Percentiles rank a stretch among this genome's conserved stretches.
Evolutionary conservation across 2,797 vertebrate species (phyloP).

Genomic region (Sebastes steindachneri): DNA sequence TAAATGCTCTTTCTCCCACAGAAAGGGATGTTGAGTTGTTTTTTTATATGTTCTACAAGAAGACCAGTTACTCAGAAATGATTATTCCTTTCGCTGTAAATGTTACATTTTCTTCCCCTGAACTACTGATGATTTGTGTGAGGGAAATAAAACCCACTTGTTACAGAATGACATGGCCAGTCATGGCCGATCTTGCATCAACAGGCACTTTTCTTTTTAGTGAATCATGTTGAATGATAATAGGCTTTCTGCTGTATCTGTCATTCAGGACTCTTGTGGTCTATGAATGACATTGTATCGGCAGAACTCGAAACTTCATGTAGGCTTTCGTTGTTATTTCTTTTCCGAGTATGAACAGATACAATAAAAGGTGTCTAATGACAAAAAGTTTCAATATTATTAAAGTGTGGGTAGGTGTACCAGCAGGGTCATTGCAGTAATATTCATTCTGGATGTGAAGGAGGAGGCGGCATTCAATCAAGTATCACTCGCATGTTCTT

Average conservation of each 20-base stretch:
- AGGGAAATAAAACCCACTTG: slow-evolving; percentile 34
- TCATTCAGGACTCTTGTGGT: slow-evolving; percentile 55
- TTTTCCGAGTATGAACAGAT: slow-evolving; percentile 50
- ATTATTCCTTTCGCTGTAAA: slow-evolving; percentile 2
- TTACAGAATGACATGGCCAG: slow-evolving; percentile 29
- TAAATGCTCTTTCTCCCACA: slow-evolving; percentile 8
- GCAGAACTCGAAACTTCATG: slow-evolving; percentile 55
- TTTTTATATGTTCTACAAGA: not conserved
- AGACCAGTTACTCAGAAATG: not conserved
- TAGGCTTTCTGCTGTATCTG: slow-evolving; percentile 24
- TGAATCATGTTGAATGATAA: slow-evolving; percentile 47
- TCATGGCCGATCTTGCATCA: slow-evolving; percentile 27
- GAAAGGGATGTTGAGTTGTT: not conserved
- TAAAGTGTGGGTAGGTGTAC: slow-evolving; percentile 29
- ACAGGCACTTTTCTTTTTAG: slow-evolving; percentile 10
- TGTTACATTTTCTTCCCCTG: not conserved
- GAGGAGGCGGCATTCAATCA: slow-evolving; percentile 30
- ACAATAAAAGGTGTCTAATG: slow-evolving; percentile 36
- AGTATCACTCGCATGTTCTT: slow-evolving; percentile 28
- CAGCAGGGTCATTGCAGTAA: slow-evolving; percentile 47
- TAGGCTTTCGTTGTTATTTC: slow-evolving; percentile 17
- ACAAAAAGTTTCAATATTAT: slow-evolving; percentile 74
- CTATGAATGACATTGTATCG: slow-evolving; percentile 54
- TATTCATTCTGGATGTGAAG: slow-evolving; percentile 43
- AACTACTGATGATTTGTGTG: slow-evolving; percentile 8